phyloP scores from a whole-genome alignment of 2,888 invertebrate species.

The Zootermopsis nevadensis region DNA sequence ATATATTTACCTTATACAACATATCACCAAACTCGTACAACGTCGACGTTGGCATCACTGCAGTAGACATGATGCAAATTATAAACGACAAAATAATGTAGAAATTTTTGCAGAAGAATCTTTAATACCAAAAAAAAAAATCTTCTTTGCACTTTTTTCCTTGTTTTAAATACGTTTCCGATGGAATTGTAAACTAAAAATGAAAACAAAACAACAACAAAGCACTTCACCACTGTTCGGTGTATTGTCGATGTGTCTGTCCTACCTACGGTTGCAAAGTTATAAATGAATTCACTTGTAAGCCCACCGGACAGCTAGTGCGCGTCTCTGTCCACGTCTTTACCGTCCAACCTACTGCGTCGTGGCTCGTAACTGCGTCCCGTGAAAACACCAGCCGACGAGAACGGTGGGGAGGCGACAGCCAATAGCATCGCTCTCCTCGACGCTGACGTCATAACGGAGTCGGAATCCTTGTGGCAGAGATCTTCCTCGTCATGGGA shows the following conservation, averaged over 20 bases:
- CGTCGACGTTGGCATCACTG: constrained; percentile 78
- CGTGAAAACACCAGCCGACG: neutral
- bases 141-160: neutral
- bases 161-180: neutral
- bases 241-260: no score
- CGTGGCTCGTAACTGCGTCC: neutral
- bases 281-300: no score
- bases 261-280: neutral
- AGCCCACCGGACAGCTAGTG: neutral
- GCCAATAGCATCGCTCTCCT: constrained; percentile 15
- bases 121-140: neutral
- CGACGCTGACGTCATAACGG: constrained; percentile 21
- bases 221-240: neutral
- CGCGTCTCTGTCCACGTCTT: neutral
- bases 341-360: neutral
- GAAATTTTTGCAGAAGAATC: neutral
- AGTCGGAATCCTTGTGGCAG: constrained; percentile 29
- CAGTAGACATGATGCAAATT: constrained; percentile 73
- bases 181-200: neutral
- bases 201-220: neutral
- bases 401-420: neutral
- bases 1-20: constrained; percentile 73
- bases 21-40: constrained; percentile 81
- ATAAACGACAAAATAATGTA: neutral
- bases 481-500: constrained; percentile 15